phyloP scores from a whole-genome alignment of 2,888 invertebrate species.

The Cenopis cana region DNA sequence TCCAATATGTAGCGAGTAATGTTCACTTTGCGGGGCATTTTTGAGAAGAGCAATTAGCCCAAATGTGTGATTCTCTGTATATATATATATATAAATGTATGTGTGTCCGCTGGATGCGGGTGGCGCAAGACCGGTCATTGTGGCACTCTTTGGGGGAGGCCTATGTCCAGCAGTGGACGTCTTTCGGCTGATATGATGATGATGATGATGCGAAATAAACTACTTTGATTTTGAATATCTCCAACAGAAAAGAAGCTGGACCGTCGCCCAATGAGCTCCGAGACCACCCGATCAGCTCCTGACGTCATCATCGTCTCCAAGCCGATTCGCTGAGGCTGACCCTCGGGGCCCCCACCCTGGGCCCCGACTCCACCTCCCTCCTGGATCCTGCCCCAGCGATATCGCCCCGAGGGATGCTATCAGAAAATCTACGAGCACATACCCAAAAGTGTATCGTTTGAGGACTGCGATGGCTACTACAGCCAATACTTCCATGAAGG shows the following conservation, averaged over 20 bases:
- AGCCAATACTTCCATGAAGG: conserved; percentile 74
- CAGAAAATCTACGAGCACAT: conserved; percentile 61
- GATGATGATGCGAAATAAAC: not conserved
- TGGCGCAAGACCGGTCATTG: too few species aligned
- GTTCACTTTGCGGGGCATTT: too few species aligned
- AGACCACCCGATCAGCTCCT: conserved; percentile 95
- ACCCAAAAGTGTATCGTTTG: conserved; percentile 69
- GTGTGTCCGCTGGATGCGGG: too few species aligned
- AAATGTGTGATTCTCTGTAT: not conserved
- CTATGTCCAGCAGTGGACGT: too few species aligned
- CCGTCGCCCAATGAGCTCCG: conserved; percentile 90
- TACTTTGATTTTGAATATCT: not conserved
- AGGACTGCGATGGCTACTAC: conserved; percentile 72
- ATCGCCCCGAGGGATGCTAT: conserved; percentile 72
- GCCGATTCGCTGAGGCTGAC: conserved; percentile 83
- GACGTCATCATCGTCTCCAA: conserved; percentile 92
- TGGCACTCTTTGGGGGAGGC: too few species aligned
- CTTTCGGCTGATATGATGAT: too few species aligned
- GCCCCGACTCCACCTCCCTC: conserved; percentile 75
- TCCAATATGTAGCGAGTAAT: too few species aligned
- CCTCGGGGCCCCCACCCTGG: conserved; percentile 80
- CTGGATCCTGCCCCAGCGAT: conserved; percentile 63
- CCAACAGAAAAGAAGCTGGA: conserved; percentile 75
- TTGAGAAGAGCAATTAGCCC: too few species aligned
- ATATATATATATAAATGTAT: too few species aligned